Evolutionary conservation across 1,140 invertebrate genomes (phyloP), one percentile per base, ranked within the genome.

Genomic region (Phthorimaea operculella): DNA sequence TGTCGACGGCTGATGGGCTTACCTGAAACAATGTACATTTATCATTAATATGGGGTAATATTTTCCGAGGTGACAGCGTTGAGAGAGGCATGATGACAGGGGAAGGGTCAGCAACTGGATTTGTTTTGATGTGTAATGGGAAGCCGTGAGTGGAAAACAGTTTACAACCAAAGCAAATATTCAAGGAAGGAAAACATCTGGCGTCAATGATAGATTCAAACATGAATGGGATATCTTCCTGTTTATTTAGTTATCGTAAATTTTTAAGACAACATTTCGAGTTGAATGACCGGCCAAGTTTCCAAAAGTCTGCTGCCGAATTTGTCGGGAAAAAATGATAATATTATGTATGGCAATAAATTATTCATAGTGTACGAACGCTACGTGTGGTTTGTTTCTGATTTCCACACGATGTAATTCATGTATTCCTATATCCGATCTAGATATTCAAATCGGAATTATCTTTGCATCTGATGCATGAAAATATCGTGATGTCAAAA

Each of bases 271-370:
- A 28, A 28, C 21, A 28, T 28, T 2, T 28, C 6, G 21, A 56
- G 77, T 72, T 77, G 68, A 81, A 81, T 52, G 78, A 77, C 78
- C 76, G 78, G 55, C 70, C 68, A 77, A 70, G 67, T 70, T 81
- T 76, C 76, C 74, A 72, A 76, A 72, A 47, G 15, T 67, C 74
- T 64, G 54, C 63, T 71, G 66, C 71, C 66, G 72, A 68, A 75
- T 76, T 66, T 72, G 59, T 65, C 56, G 58, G 36, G 70, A 76
- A 76, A 73, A 72, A 68, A 77, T 73, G 66, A 58, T 68, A 77
- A 77, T 74, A 51, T 49, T 52, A 63, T 67, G 68, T 67, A 61
- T 66, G 36, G 2, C n/a, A 68, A 52, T 79, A 64, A 64, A 79
- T 79, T 58, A 79, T 75, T 72, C 69, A 79, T 68, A 69, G 66